Evolutionary conservation across 2,888 invertebrate species (phyloP), one percentile per base, ranked within the genome.

Genomic region (Platypus cylindrus): DNA sequence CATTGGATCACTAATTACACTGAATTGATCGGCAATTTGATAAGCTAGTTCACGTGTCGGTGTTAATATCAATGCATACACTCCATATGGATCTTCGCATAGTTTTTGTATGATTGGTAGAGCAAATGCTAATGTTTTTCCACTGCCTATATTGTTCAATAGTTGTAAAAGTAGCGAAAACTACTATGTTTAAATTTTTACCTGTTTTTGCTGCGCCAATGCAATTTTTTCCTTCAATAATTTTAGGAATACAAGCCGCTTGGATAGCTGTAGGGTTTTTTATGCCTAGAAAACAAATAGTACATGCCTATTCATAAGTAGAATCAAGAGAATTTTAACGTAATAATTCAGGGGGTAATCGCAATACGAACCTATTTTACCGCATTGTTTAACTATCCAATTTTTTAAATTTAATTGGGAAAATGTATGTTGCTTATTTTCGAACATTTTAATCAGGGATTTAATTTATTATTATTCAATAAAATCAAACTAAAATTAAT

Each of bases 161-260:
- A 20, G 20, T 20, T 20, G 20, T n/a, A n/a, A n/a, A n/a, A n/a
- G n/a, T n/a, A n/a, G n/a, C n/a, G n/a, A n/a, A n/a, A n/a, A n/a
- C n/a, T n/a, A n/a, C n/a, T n/a, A n/a, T n/a, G n/a, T n/a, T n/a
- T n/a, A 20, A 20, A 9, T 20, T 7, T 11, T 34, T 36, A 41
- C 97, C 97, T 5, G 97, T 98, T 62, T 95, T 93, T 0, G 95
- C 93, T 49, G 91, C 91, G 5, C 93, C 97, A 43, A 98, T 83
- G 49, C 91, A 90, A 65, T 95, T 89, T 48, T 72, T 67, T 0
- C 91, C 91, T 38, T 66, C 54, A 23, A 90, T 59, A 47, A 90
- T 84, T 41, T 68, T 66, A 3, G 85, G 76, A 50, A 91, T 80
- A 53, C 89, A 89, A 43, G 78, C 75, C 50, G 68, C 62, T 59